These are phyloP conservation scores for Neogobius melanostomus DNA, from an alignment of 2,113 vertebrate species.

Conservation along the genomic window DNA sequence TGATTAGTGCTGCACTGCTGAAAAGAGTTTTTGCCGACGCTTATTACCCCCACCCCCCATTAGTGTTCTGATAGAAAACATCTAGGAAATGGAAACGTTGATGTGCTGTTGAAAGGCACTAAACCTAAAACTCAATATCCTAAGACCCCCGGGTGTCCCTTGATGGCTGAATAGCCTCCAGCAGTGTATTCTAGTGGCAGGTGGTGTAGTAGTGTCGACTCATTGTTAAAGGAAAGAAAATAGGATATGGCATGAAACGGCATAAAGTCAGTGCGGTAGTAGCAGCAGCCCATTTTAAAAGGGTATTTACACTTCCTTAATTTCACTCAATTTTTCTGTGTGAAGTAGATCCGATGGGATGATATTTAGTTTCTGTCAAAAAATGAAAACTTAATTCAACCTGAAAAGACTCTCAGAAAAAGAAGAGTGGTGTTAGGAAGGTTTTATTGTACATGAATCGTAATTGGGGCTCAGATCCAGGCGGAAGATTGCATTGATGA, in stretches of 20 bases:
- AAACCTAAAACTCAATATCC: constrained; percentile 36
- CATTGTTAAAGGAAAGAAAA: constrained; percentile 25
- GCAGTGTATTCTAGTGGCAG: constrained; percentile 44
- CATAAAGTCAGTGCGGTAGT: neutral
- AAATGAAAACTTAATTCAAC: no score
- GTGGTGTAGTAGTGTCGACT: constrained; percentile 32
- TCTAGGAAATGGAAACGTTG: constrained; percentile 17
- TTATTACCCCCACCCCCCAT: constrained; percentile 41
- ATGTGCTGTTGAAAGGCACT: constrained; percentile 11
- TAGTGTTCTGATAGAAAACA: constrained; percentile 37
- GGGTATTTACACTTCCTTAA: no score
- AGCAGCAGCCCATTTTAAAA: no score
- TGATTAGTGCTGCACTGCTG: constrained; percentile 37
- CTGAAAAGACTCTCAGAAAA: no score
- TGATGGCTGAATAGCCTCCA: constrained; percentile 46
- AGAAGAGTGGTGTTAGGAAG: no score
- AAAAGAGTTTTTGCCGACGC: constrained; percentile 42
- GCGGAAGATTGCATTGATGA: no score
- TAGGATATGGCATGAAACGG: constrained; percentile 22
- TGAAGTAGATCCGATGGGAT: no score
- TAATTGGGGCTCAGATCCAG: no score
- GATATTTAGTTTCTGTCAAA: no score
- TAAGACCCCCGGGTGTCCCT: constrained; percentile 45
- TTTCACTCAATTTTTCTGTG: no score
- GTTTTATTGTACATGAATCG: no score